phyloP scores from a whole-genome alignment of 2,797 vertebrate species.

The Acanthurus leucopareius region DNA sequence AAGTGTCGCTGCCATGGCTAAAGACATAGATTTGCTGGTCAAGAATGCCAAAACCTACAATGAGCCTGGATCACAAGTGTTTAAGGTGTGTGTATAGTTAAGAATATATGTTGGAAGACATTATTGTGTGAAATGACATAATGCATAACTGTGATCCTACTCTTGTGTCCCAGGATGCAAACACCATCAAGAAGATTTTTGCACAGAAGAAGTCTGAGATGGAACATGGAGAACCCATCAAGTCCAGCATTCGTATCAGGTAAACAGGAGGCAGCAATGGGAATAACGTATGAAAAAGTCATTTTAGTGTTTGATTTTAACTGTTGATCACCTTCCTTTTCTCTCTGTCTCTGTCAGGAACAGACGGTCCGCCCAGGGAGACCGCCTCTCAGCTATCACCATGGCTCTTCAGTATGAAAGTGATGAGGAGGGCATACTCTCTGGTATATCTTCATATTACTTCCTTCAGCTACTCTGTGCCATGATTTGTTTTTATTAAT shows the following conservation, averaged over 20 bases:
- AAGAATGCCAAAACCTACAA: constrained; percentile 99
- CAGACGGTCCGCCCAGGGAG: constrained; percentile 93
- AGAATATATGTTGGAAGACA: not conserved
- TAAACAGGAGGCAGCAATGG: constrained; percentile 58
- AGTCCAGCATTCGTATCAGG: constrained; percentile 97
- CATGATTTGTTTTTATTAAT: not conserved
- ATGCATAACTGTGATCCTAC: not conserved
- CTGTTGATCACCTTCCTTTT: not conserved
- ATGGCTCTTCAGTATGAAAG: constrained; percentile 98
- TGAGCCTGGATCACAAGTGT: constrained; percentile 98
- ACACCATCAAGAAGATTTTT: constrained; percentile 98
- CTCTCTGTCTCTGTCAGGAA: constrained; percentile 86
- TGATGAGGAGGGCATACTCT: constrained; percentile 96
- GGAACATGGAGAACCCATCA: constrained; percentile 94
- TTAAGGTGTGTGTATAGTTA: constrained; percentile 90
- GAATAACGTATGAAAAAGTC: not conserved
- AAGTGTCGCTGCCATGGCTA: constrained; percentile 94
- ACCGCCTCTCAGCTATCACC: constrained; percentile 96
- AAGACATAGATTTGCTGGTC: constrained; percentile 96
- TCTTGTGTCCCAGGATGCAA: constrained; percentile 90
- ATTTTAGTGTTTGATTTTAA: not conserved
- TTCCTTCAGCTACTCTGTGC: not conserved
- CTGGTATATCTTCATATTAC: constrained; percentile 83
- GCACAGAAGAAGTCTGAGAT: constrained; percentile 96
- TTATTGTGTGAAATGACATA: not conserved